A percentile compares a stretch with the other conserved stretches of the same genome.
These are phyloP conservation scores for Alauda arvensis DNA, from an alignment of 2,797 vertebrate species.

Conservation along the genomic window DNA sequence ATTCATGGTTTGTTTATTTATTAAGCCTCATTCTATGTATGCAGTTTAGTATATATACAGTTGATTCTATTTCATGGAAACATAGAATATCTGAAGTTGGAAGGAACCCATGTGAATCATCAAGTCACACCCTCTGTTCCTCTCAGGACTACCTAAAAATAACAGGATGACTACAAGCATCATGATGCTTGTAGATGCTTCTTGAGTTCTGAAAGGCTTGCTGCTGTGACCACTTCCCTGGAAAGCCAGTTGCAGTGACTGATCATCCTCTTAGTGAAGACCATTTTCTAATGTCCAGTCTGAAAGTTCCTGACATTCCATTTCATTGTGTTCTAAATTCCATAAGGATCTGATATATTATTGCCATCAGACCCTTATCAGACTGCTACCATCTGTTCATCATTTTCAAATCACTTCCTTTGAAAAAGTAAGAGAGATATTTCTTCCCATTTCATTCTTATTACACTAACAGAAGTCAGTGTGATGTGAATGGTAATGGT, in stretches of 20 bases:
- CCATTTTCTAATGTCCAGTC: background rate
- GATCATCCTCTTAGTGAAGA: background rate
- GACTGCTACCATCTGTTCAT: background rate
- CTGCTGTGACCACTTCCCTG: fast-evolving
- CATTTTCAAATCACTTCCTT: background rate
- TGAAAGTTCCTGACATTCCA: background rate
- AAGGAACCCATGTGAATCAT: background rate
- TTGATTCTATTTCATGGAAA: background rate
- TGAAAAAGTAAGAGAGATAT: background rate
- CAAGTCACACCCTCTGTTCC: background rate
- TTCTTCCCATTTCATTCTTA: background rate
- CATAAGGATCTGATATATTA: background rate
- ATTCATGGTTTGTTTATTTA: background rate
- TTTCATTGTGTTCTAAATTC: background rate
- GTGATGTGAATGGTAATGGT: background rate
- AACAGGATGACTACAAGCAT: background rate
- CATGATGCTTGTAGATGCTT: background rate
- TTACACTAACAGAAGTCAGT: background rate
- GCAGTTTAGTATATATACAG: background rate
- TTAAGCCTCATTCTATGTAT: background rate
- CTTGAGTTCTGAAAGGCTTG: background rate
- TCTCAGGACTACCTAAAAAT: background rate
- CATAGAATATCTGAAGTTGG: background rate
- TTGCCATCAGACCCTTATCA: background rate
- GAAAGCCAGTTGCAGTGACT: background rate